Conservation (phyloP, 2,797 vertebrate genomes). For the Euthynnus affinis region DNA sequence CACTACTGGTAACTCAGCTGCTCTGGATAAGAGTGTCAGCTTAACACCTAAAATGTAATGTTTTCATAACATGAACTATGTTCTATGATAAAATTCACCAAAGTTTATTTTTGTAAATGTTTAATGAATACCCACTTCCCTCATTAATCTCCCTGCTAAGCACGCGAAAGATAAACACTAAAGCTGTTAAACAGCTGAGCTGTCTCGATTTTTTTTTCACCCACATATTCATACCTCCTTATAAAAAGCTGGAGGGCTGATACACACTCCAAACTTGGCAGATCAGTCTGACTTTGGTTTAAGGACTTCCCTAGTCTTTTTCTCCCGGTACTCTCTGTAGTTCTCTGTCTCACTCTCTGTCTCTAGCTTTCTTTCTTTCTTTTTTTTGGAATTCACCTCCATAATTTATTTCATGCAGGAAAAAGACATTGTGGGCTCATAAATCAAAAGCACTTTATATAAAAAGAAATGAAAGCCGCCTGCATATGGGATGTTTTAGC, state of each 20-base stretch:
- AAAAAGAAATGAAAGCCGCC: constrained; percentile 78
- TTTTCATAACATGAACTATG: constrained; percentile 66
- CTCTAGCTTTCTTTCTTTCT: constrained; percentile 12
- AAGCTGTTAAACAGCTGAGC: constrained; percentile 77
- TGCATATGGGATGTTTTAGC: constrained; percentile 83
- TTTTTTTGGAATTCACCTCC: constrained; percentile 67
- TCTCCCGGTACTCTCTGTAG: constrained; percentile 25
- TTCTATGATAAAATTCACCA: constrained; percentile 68
- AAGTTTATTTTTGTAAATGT: constrained; percentile 67
- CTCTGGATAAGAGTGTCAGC: constrained; percentile 46
- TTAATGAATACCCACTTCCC: constrained; percentile 79
- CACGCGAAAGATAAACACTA: constrained; percentile 77
- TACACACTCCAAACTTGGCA: constrained; percentile 70
- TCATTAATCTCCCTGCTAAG: constrained; percentile 70
- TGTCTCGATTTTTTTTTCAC: constrained; percentile 47
- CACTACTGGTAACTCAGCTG: constrained; percentile 23
- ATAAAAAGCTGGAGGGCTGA: constrained; percentile 70
- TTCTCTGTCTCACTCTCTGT: constrained; percentile 25
- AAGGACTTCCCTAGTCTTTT: constrained; percentile 68
- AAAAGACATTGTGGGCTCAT: constrained; percentile 79
- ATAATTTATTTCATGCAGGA: constrained; percentile 81
- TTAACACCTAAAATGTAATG: constrained; percentile 49
- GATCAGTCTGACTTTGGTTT: constrained; percentile 47
- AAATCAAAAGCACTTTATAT: constrained; percentile 85
- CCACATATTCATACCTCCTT: constrained; percentile 71